A percentile compares a stretch with the other conserved stretches of the same genome.
These are phyloP conservation scores for Crypturellus tataupa DNA, from an alignment of 2,797 vertebrate species.

Conservation along the genomic window DNA sequence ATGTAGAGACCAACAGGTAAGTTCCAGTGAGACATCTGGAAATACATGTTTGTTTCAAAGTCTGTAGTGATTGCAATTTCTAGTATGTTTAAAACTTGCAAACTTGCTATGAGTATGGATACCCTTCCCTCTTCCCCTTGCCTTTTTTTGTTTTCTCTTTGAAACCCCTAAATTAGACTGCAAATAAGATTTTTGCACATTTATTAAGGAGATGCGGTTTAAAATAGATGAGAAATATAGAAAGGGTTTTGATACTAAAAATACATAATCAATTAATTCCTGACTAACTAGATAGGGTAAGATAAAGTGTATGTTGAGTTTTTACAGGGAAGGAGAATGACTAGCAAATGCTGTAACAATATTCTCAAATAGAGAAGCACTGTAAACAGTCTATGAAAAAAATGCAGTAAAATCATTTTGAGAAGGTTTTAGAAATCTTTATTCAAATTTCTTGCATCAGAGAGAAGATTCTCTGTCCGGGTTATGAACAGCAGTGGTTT, in stretches of 20 bases:
- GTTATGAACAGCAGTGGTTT: not conserved
- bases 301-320: not conserved
- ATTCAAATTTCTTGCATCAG: not conserved
- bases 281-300: not conserved
- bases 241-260: not conserved
- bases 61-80: not conserved
- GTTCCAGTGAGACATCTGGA: not conserved
- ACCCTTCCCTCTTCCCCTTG: not conserved
- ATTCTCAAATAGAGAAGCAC: not conserved
- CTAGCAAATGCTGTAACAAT: not conserved
- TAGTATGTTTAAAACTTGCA: not conserved
- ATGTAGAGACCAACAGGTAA: slow-evolving; percentile 97
- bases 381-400: not conserved
- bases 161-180: slow-evolving; percentile 3
- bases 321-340: accelerated
- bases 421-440: not conserved
- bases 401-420: not conserved
- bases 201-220: not conserved
- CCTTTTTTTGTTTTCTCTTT: not conserved
- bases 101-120: not conserved
- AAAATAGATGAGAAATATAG: slow-evolving; percentile 4
- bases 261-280: slow-evolving; percentile 3
- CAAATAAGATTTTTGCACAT: not conserved
- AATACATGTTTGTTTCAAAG: slow-evolving; percentile 14
- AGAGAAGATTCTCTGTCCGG: not conserved